Percentiles rank a stretch among this genome's conserved stretches.
Conservation (phyloP, 2,888 invertebrate genomes). For the Lochmaea crataegi region DNA sequence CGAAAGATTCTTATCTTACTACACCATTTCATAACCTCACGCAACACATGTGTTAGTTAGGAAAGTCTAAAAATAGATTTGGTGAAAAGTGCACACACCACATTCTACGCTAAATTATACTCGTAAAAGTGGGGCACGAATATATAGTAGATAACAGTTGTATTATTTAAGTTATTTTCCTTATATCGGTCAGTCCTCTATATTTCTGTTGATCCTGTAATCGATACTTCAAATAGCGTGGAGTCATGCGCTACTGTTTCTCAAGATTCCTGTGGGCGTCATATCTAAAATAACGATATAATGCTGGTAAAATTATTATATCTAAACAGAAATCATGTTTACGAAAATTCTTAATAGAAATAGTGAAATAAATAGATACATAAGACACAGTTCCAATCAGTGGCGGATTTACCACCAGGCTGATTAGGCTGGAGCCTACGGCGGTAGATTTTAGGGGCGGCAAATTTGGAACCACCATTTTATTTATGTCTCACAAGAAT, state of each 20-base stretch:
- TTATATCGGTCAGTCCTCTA: constrained; percentile 10
- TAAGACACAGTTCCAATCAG: no score
- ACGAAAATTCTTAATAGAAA: no score
- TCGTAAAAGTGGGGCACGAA: constrained; percentile 1
- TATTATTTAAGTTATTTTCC: background rate
- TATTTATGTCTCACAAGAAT: no score
- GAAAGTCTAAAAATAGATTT: constrained; percentile 7
- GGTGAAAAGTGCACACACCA: background rate
- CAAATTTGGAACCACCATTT: no score
- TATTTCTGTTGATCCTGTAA: constrained; percentile 2
- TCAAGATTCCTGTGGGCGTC: background rate
- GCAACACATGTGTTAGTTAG: background rate
- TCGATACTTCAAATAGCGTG: constrained; percentile 7
- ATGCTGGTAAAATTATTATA: no score
- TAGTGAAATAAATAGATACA: no score
- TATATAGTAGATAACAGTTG: background rate
- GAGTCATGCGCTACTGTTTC: constrained; percentile 6
- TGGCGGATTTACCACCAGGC: no score
- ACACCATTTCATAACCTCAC: background rate
- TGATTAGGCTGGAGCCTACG: no score
- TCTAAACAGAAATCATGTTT: no score
- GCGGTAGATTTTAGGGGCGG: no score
- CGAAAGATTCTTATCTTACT: background rate
- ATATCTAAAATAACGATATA: no score
- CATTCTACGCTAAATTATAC: background rate